Conservation (phyloP, 2,797 vertebrate genomes). For the Pantherophis alleghaniensis region DNA sequence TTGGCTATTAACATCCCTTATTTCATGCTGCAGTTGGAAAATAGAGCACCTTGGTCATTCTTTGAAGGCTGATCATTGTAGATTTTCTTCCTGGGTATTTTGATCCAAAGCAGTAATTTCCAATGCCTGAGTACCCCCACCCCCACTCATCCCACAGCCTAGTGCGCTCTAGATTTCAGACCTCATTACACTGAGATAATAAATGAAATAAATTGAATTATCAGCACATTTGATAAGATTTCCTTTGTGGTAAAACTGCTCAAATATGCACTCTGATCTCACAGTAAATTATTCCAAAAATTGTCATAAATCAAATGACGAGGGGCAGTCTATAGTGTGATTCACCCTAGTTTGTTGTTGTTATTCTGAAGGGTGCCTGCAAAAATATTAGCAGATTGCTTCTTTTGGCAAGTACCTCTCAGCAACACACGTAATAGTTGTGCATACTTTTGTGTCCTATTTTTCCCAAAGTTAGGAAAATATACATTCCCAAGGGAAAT, state of each 20-base stretch:
- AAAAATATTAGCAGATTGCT: background rate
- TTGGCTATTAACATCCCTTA: background rate
- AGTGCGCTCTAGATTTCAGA: background rate
- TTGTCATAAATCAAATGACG: background rate
- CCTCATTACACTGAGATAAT: background rate
- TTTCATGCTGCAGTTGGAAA: background rate
- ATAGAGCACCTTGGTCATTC: too few species aligned
- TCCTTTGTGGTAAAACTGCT: background rate
- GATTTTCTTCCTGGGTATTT: background rate
- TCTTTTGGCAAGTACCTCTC: background rate
- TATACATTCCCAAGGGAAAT: background rate
- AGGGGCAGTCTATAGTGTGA: background rate
- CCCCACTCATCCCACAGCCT: background rate
- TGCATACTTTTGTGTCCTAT: background rate
- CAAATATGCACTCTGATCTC: background rate
- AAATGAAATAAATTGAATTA: background rate
- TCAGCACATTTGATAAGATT: background rate
- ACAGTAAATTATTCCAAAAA: background rate
- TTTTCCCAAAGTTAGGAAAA: background rate
- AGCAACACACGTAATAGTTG: background rate
- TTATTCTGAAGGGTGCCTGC: background rate
- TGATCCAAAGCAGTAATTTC: background rate
- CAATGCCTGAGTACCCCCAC: background rate
- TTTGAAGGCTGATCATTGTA: background rate
- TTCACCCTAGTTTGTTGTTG: background rate